Percentiles rank a stretch among this genome's conserved stretches.
These are phyloP conservation scores for Drosophila serrata DNA, from an alignment of 1,140 invertebrate species.

Conservation along the genomic window DNA sequence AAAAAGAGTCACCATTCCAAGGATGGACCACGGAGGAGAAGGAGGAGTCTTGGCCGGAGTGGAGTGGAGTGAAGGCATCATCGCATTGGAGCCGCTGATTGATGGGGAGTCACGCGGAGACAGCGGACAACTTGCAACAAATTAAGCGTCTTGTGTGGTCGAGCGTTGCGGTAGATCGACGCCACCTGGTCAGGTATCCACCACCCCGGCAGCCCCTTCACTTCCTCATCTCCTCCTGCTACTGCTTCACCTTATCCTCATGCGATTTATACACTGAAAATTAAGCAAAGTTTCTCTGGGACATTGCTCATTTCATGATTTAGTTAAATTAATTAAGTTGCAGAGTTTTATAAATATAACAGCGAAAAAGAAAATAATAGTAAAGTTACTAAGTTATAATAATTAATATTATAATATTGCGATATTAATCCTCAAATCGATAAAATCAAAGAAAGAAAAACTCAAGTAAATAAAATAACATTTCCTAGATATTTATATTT, in stretches of 20 bases:
- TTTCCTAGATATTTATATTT: too few species aligned
- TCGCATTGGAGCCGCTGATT: slow-evolving; percentile 59
- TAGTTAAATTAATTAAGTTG: neutral
- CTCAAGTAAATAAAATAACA: too few species aligned
- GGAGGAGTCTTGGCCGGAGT: neutral
- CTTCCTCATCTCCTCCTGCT: neutral
- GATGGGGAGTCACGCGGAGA: slow-evolving; percentile 77
- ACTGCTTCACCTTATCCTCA: neutral
- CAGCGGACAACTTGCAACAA: slow-evolving; percentile 77
- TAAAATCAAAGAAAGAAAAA: too few species aligned
- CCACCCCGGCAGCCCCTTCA: slow-evolving; percentile 17
- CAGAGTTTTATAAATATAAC: too few species aligned
- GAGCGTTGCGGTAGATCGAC: slow-evolving; percentile 72
- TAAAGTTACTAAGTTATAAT: too few species aligned
- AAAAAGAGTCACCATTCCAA: slow-evolving; percentile 31
- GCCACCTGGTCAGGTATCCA: slow-evolving; percentile 69
- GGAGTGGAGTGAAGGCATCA: slow-evolving; percentile 8
- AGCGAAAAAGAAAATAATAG: too few species aligned
- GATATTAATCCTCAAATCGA: too few species aligned
- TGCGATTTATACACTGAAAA: neutral
- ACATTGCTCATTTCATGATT: neutral
- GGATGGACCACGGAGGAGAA: slow-evolving; percentile 9
- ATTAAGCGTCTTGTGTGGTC: slow-evolving; percentile 81
- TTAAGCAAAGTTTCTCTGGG: neutral
- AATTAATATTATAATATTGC: too few species aligned